Evolutionary conservation across 2,113 vertebrate genomes (phyloP), one percentile per base, ranked within the genome.

Genomic region (Apaloderma vittatum): DNA sequence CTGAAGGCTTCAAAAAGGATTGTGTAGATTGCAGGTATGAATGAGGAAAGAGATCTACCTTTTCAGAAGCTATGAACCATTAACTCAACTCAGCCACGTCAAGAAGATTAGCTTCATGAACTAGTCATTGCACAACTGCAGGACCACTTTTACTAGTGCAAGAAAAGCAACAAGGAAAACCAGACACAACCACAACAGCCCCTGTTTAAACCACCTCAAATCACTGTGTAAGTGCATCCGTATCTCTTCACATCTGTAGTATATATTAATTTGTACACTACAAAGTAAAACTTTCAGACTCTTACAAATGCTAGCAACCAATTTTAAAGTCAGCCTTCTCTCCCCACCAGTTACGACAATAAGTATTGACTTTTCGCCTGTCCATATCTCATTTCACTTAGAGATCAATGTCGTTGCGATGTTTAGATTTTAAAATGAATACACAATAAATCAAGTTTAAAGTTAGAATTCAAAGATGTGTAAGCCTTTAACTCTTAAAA

Each of bases 31-130:
- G 21, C 23, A 89, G 13, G 15, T 46, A 51, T 21, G 40, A 93
- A 57, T 3, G 11, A 91, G 30, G 34, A 67, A 65, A 87, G 4
- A 71, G 27, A 51, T 8, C 19, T 40, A 83, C 36, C 49, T 80
- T 76, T 88, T 73, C 68, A 91, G 76, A 88, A 86, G 48, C 66
- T 88, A 72, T 72, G 58, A 94, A 90, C 54, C 63, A 90, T 63
- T 63, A 88, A 92, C n/a, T 71, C 48, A 80, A 90, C 30, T 83
- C 68, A 74, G 40, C 21, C 49, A 48, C 15, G 23, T 34, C 68
- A 93, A 80, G 46, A 86, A 52, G 48, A 90, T 73, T 45, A 76
- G 29, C 36, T 86, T 83, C 45, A 63, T 89, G 63, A 88, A 87
- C 13, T 32, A 23, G 12, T 61, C 40, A 61, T 79, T 80, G 86